These are phyloP conservation scores for Uria lomvia DNA, from an alignment of 2,113 vertebrate genomes.

Conservation along the genomic window DNA sequence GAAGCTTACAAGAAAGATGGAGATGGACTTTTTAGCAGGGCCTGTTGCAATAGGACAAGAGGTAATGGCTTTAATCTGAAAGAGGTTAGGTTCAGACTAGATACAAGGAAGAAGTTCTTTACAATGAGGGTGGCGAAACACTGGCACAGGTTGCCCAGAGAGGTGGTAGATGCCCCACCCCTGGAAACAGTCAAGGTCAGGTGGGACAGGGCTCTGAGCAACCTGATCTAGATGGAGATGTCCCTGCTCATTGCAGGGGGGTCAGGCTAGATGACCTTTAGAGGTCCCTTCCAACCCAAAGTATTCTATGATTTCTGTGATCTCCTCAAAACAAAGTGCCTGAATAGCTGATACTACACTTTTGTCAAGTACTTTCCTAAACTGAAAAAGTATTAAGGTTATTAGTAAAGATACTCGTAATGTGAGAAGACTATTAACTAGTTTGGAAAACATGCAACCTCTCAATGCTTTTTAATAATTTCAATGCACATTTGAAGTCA, in stretches of 20 bases:
- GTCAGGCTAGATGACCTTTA: neutral
- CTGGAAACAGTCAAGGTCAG: neutral
- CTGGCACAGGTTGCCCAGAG: neutral
- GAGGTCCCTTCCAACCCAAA: neutral
- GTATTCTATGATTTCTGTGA: neutral
- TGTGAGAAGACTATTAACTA: neutral
- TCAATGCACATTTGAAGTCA: neutral
- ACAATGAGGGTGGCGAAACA: neutral
- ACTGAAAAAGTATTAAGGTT: neutral
- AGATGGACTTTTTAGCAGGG: neutral
- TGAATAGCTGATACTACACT: neutral
- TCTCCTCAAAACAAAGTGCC: neutral
- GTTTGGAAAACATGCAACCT: neutral
- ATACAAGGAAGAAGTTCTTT: neutral
- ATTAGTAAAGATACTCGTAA: neutral
- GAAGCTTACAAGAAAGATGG: neutral
- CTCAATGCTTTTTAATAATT: neutral
- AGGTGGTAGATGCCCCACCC: neutral
- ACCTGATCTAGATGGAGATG: no score
- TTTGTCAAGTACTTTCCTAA: neutral
- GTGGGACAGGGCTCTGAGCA: rapidly evolving
- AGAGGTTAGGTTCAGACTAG: neutral
- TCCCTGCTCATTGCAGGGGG: neutral
- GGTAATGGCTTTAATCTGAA: neutral
- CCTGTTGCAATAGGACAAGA: neutral